Percentiles rank a stretch among this genome's conserved stretches.
Conservation (phyloP, 2,113 vertebrate species). For the Poicephalus meyeri region DNA sequence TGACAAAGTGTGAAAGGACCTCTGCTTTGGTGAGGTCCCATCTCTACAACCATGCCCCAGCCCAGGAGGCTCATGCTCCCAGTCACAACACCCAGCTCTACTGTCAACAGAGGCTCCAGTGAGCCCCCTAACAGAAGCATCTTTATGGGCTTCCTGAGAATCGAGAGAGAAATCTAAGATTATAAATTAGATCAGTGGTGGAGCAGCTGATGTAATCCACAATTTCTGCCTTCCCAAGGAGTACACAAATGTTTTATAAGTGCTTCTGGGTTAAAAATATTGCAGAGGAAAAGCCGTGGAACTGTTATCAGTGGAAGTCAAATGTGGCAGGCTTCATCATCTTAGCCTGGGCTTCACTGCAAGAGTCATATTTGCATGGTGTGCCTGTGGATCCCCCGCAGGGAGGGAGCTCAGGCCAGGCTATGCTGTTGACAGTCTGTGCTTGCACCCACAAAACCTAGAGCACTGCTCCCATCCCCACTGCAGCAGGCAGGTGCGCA, state of each 20-base stretch:
- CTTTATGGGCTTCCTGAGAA: not conserved
- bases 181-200: not conserved
- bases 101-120: not conserved
- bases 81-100: not conserved
- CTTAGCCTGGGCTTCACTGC: not conserved
- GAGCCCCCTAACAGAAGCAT: not conserved
- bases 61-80: fast-evolving
- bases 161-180: not conserved
- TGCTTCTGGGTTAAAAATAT: not conserved
- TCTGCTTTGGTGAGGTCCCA: not conserved
- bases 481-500: not conserved
- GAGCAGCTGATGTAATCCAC: not conserved
- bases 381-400: not conserved
- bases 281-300: not conserved
- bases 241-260: not conserved
- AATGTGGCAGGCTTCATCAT: not conserved
- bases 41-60: not conserved
- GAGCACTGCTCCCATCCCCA: not conserved
- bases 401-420: not conserved
- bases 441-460: not conserved
- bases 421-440: not conserved
- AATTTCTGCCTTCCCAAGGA: not conserved
- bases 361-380: not conserved
- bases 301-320: not conserved
- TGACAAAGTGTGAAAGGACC: not conserved